Conservation (phyloP, 2,888 invertebrate species). For the Silvanus unidentatus region DNA sequence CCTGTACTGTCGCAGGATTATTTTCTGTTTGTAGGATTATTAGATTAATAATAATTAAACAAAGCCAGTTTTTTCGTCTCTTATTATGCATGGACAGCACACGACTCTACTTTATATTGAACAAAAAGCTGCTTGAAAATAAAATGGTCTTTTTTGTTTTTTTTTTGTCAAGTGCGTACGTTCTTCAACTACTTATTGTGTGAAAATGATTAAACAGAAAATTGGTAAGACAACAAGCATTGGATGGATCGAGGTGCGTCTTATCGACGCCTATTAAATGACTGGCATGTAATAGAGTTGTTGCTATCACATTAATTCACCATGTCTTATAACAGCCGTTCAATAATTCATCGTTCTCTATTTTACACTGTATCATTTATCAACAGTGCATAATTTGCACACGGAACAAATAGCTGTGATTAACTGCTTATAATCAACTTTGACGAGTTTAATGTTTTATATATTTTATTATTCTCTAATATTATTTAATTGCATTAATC, state of each 20-base stretch:
- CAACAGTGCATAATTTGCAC: conserved; percentile 19
- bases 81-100: no score
- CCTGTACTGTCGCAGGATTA: no score
- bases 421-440: conserved; percentile 15
- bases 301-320: conserved; percentile 21
- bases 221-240: neutral
- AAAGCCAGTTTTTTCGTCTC: no score
- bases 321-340: conserved; percentile 18
- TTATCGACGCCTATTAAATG: conserved; percentile 3
- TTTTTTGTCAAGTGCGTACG: no score
- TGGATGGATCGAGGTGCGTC: neutral
- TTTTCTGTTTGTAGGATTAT: no score
- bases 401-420: conserved; percentile 16
- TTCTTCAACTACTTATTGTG: neutral
- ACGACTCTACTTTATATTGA: no score
- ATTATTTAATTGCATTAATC: no score
- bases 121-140: no score
- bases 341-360: conserved; percentile 24
- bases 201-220: conserved; percentile 2
- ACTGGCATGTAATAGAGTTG: conserved; percentile 19
- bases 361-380: conserved; percentile 21
- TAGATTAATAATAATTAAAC: no score
- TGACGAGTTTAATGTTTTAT: neutral
- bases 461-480: no score
- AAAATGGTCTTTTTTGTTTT: no score